These are phyloP conservation scores for Bolinopsis microptera DNA, from an alignment of 37 sponge, comb jelly and placozoan genomes.

Conservation along the genomic window DNA sequence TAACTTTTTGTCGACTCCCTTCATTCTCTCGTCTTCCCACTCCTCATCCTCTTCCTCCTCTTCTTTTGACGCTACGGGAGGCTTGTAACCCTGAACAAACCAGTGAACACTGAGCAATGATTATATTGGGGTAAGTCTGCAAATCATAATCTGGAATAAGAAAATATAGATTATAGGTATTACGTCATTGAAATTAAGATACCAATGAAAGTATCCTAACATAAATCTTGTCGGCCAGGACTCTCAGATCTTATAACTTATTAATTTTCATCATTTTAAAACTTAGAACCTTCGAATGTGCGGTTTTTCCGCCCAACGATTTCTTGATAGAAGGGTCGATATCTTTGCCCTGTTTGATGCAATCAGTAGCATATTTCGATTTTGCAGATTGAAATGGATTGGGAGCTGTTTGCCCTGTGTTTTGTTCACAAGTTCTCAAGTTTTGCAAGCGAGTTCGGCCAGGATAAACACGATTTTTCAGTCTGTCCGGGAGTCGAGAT, in stretches of 20 bases:
- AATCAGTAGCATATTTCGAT: constrained; percentile 29
- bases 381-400: constrained; percentile 40
- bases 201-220: no score
- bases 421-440: not conserved
- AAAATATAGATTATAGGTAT: no score
- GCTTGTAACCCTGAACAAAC: constrained; percentile 49
- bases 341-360: constrained; percentile 9
- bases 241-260: no score
- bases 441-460: not conserved
- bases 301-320: constrained; percentile 7
- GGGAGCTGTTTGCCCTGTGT: not conserved
- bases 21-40: constrained; percentile 32
- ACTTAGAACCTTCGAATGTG: constrained; percentile 21
- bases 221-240: no score
- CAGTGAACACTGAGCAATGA: no score
- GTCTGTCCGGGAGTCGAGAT: constrained; percentile 34
- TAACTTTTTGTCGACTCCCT: constrained; percentile 48
- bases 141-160: no score
- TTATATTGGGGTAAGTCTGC: no score
- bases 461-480: constrained; percentile 48
- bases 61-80: not conserved
- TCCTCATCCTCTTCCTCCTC: constrained; percentile 51
- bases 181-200: no score
- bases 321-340: constrained; percentile 28
- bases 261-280: no score